Percentiles rank a stretch among this genome's conserved stretches.
These are phyloP conservation scores for Chrysogorgia sp. DNA, from an alignment of 92 coral and sea anemone genomes.

Conservation along the genomic window DNA sequence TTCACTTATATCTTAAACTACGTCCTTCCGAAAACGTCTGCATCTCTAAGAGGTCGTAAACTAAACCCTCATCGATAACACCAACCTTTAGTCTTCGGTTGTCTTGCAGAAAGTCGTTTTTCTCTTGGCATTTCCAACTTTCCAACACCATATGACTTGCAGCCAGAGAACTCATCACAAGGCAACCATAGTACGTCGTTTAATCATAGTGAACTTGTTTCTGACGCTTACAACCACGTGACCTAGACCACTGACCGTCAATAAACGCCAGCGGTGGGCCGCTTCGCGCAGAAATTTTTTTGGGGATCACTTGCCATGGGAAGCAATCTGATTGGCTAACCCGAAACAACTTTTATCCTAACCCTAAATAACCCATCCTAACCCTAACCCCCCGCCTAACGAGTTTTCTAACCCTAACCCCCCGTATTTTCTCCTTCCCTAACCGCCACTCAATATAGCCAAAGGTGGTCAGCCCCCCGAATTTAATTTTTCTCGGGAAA, in stretches of 20 bases:
- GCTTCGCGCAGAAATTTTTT: too few relatives aligned
- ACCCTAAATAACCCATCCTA: too few relatives aligned
- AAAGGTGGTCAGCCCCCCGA: too few relatives aligned
- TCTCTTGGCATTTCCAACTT: slow-evolving; percentile 78
- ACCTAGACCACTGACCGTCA: background rate
- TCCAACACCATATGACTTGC: slow-evolving; percentile 5
- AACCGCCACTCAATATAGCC: too few relatives aligned
- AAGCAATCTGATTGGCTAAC: too few relatives aligned
- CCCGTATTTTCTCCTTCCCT: too few relatives aligned
- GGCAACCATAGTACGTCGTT: background rate
- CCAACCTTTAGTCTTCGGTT: slow-evolving; percentile 38
- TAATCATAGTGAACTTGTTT: background rate
- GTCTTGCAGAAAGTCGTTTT: slow-evolving; percentile 79
- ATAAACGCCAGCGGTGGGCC: too few relatives aligned
- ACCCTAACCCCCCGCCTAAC: too few relatives aligned
- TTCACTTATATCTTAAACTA: background rate
- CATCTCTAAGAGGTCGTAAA: background rate
- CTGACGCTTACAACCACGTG: background rate
- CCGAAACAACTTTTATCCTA: too few relatives aligned
- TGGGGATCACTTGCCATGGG: too few relatives aligned
- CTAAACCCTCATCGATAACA: background rate
- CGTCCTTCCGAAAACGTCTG: background rate
- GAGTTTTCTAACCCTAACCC: too few relatives aligned
- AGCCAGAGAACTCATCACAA: background rate
- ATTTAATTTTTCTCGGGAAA: too few relatives aligned